A percentile compares a stretch with the other conserved stretches of the same genome.
Conservation (phyloP, 2,113 vertebrate species). For the Alosa alosa region DNA sequence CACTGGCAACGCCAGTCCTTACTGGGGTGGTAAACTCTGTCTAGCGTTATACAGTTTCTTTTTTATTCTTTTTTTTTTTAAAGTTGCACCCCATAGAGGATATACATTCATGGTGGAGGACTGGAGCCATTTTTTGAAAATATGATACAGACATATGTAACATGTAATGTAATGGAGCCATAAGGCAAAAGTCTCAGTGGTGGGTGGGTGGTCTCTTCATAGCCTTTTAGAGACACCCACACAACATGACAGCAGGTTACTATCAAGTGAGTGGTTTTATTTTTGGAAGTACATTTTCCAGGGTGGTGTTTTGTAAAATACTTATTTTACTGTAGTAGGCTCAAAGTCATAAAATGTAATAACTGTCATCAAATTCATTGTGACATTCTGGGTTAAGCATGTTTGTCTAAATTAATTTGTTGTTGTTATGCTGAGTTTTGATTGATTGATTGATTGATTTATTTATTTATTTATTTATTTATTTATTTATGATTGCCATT, state of each 20-base stretch:
- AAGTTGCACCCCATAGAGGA: background rate
- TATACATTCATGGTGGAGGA: background rate
- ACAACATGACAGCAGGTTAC: background rate
- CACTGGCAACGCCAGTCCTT: background rate
- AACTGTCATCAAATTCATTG: background rate
- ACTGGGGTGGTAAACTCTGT: background rate
- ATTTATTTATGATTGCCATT: background rate
- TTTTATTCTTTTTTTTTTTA: background rate
- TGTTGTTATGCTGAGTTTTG: background rate
- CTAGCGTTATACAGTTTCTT: conserved; percentile 3
- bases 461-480: background rate
- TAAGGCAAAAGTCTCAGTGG: background rate
- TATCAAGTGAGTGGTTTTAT: background rate
- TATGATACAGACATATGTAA: background rate
- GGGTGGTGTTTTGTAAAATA: conserved; percentile 27
- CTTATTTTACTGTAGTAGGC: background rate
- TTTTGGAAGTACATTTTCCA: background rate
- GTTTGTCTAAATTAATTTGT: background rate
- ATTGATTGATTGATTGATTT: background rate
- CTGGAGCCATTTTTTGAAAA: background rate
- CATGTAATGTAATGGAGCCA: too few species aligned
- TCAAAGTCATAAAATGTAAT: background rate
- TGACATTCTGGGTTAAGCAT: background rate
- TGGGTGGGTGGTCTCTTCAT: conserved; percentile 9
- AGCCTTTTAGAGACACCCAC: background rate